Percentiles rank a stretch among this genome's conserved stretches.
Evolutionary conservation across 2,888 invertebrate genomes (phyloP).

Genomic region (Spodoptera littoralis): DNA sequence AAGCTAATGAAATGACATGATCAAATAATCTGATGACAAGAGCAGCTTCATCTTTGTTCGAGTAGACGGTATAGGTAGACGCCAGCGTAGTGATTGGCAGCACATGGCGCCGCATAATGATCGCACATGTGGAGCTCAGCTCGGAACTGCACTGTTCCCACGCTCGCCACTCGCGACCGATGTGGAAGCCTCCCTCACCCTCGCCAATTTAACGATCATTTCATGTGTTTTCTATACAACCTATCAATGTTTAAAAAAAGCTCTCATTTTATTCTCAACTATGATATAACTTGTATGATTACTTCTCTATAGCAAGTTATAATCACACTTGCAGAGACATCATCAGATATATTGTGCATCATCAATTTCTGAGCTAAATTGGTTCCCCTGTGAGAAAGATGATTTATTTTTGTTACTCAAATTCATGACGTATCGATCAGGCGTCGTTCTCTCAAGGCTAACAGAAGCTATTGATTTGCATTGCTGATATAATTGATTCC

Average conservation of each 20-base stretch:
- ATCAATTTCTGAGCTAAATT: neutral
- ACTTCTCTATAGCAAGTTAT: too few relatives aligned
- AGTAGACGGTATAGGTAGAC: conserved; percentile 3
- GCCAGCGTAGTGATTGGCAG: conserved; percentile 6
- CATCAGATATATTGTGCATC: neutral
- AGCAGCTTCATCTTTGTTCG: conserved; percentile 14
- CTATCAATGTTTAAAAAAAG: too few relatives aligned
- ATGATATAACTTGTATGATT: too few relatives aligned
- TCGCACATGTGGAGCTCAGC: conserved; percentile 43
- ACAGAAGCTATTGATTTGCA: conserved; percentile 15
- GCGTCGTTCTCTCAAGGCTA: conserved; percentile 9
- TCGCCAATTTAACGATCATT: too few relatives aligned
- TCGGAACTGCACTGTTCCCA: conserved; percentile 26
- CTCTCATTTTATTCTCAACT: too few relatives aligned
- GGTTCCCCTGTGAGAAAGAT: too few relatives aligned
- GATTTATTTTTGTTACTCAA: conserved; percentile 12
- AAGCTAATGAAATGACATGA: conserved; percentile 13
- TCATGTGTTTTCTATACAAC: too few relatives aligned
- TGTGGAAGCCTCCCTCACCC: neutral
- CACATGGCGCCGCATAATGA: conserved; percentile 53
- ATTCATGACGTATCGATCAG: neutral
- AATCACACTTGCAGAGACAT: too few relatives aligned
- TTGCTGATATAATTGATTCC: conserved; percentile 6
- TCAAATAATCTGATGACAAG: conserved; percentile 4
- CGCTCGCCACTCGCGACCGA: conserved; percentile 11